Percentiles rank a stretch among this genome's conserved stretches.
Conservation (phyloP, 2,888 invertebrate species). For the Callosobruchus maculatus region DNA sequence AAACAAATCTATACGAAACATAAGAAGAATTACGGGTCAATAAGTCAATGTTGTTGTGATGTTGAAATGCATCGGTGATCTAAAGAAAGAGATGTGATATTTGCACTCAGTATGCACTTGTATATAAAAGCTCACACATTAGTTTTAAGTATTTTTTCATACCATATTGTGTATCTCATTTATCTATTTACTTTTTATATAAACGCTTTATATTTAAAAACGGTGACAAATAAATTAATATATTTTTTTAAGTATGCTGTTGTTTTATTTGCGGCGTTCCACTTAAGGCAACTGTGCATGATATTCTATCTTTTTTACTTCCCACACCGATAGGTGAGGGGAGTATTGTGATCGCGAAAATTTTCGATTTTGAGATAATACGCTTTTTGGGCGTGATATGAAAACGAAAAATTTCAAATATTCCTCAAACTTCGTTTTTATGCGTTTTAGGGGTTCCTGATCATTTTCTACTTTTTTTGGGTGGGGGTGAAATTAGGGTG, state of each 20-base stretch:
- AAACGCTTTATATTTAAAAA: conserved; percentile 25
- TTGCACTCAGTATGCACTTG: conserved; percentile 16
- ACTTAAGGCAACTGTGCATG: too few species aligned
- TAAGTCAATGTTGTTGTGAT: conserved; percentile 9
- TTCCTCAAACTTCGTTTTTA: too few species aligned
- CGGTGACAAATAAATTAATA: conserved; percentile 33
- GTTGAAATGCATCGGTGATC: conserved; percentile 25
- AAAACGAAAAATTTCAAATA: too few species aligned
- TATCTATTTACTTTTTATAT: conserved; percentile 19
- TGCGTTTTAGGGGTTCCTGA: too few species aligned
- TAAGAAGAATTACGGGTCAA: background rate
- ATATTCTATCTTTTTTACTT: too few species aligned
- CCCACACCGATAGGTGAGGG: too few species aligned
- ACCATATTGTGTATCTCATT: conserved; percentile 1
- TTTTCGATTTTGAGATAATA: too few species aligned
- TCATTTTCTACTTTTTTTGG: too few species aligned
- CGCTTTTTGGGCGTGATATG: too few species aligned
- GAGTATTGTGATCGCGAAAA: too few species aligned
- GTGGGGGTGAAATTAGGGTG: too few species aligned
- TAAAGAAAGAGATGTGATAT: conserved; percentile 24
- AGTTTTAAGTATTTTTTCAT: conserved; percentile 12
- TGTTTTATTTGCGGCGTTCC: background rate
- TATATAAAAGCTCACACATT: conserved; percentile 20
- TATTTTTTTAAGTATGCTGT: conserved; percentile 10
- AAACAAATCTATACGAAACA: background rate